Conservation (phyloP, 2,888 invertebrate genomes). For the Chrysodeixis includens region DNA sequence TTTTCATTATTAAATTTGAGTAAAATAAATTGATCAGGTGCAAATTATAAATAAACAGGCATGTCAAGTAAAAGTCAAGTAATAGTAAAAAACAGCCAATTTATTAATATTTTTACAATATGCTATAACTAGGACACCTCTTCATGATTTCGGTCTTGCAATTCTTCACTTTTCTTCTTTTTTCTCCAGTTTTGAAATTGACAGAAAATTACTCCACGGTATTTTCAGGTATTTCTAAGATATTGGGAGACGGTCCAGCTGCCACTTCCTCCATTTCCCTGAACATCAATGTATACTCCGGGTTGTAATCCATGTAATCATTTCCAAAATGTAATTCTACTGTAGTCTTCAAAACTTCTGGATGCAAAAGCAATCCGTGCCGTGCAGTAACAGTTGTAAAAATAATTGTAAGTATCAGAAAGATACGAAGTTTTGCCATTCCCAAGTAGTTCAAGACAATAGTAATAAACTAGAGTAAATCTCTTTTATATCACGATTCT, state of each 20-base stretch:
- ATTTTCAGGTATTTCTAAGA: slow-evolving; percentile 16
- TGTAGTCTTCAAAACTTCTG: slow-evolving; percentile 73
- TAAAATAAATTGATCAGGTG: no score
- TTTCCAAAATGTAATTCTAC: slow-evolving; percentile 68
- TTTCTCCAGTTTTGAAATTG: not conserved
- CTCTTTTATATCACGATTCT: slow-evolving; percentile 52
- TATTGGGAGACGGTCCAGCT: slow-evolving; percentile 18
- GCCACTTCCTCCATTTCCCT: slow-evolving; percentile 45
- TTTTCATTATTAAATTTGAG: no score
- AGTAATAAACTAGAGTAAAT: slow-evolving; percentile 36
- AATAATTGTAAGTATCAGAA: slow-evolving; percentile 63
- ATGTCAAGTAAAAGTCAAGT: no score
- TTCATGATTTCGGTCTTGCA: not conserved
- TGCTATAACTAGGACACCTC: not conserved
- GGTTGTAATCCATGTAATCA: slow-evolving; percentile 77
- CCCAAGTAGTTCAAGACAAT: slow-evolving; percentile 48
- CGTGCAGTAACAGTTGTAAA: slow-evolving; percentile 57
- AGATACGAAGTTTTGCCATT: slow-evolving; percentile 69
- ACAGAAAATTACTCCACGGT: not conserved
- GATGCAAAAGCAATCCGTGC: slow-evolving; percentile 72
- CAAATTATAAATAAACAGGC: no score
- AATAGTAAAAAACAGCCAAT: not conserved
- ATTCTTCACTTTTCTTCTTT: not conserved
- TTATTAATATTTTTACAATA: not conserved
- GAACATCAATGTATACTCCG: slow-evolving; percentile 59